Evolutionary conservation across 2,113 vertebrate genomes (phyloP), one percentile per base, ranked within the genome.

Genomic region (Rissa tridactyla): DNA sequence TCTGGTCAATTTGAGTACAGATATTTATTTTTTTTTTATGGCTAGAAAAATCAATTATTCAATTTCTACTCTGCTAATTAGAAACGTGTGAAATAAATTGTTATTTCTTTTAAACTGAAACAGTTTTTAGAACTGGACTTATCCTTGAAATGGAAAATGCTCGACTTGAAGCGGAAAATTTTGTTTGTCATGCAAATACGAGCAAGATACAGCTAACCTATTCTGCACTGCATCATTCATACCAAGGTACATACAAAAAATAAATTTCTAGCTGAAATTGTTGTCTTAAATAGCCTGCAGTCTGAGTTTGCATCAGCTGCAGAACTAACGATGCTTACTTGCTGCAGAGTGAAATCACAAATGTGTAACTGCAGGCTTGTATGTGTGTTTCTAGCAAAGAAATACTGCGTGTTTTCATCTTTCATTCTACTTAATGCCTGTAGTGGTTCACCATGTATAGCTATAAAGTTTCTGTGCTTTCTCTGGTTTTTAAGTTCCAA

Each of bases 151-250:
- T 84, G 55, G 61, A 78, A 87, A 60, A 71, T 51, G 47, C 15
- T 79, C 2, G 11, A 78, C 52, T 38, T 78, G 77, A 92, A 91
- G 91, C 3, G 1, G 89, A 95, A 95, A 92, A 94, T 91, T 18
- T 69, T 92, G 79, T 95, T 94, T 94, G 95, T 90, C 83, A 54
- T 91, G 86, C 93, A 97, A 89, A 84, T 95, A 25, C 32, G 83
- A 86, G 83, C 88, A 95, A 64, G 88, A 38, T 55, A 6, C 70
- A 55, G 54, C 79, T 54, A 42, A 64, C 32, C 15, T 60, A 13
- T 72, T 52, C 6, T 4, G 58, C 46, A 16, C 79, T 8, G 72
- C 69, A 7, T 64, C 21, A 0, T 36, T 91, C 73, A 2, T 52
- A 73, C 29, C 36, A n/a, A 78, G 71, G 52, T 44, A 76, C 36